These are phyloP conservation scores for Pachypeltis micranthus DNA, from an alignment of 1,140 invertebrate genomes.

Conservation along the genomic window DNA sequence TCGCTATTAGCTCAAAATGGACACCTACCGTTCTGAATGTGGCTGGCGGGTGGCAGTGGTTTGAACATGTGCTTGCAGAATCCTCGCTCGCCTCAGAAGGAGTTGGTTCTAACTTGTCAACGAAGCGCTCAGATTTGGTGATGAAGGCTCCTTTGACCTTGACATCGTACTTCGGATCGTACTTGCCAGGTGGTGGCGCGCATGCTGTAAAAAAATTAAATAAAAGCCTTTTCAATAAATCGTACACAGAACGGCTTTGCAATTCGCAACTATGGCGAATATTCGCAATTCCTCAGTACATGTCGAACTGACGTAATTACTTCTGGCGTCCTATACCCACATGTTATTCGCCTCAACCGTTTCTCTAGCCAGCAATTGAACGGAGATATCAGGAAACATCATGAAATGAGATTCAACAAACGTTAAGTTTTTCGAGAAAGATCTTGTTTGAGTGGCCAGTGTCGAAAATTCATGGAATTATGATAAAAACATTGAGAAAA, in stretches of 20 bases:
- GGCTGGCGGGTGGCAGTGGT: background rate
- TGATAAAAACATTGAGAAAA: too few relatives aligned
- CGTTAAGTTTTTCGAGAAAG: too few relatives aligned
- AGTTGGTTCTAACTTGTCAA: conserved; percentile 14
- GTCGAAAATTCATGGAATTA: too few relatives aligned
- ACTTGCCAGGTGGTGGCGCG: conserved; percentile 28
- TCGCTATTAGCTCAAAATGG: too few relatives aligned
- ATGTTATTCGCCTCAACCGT: background rate
- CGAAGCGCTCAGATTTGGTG: conserved; percentile 23
- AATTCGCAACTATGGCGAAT: background rate
- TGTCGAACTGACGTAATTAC: background rate
- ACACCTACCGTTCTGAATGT: conserved; percentile 24
- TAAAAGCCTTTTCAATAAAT: background rate
- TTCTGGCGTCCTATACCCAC: background rate
- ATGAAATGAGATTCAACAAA: too few relatives aligned
- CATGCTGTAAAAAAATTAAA: conserved; percentile 24
- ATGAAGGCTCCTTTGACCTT: conserved; percentile 26
- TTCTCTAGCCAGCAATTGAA: background rate
- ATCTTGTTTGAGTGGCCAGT: too few relatives aligned
- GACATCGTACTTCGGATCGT: conserved; percentile 27
- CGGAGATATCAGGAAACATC: background rate
- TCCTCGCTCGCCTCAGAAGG: conserved; percentile 17
- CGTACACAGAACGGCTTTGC: too few relatives aligned
- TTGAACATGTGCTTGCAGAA: conserved; percentile 13
- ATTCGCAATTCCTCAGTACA: background rate